Evolutionary conservation across 2,888 invertebrate genomes (phyloP).

Genomic region (Chrysolina americana): DNA sequence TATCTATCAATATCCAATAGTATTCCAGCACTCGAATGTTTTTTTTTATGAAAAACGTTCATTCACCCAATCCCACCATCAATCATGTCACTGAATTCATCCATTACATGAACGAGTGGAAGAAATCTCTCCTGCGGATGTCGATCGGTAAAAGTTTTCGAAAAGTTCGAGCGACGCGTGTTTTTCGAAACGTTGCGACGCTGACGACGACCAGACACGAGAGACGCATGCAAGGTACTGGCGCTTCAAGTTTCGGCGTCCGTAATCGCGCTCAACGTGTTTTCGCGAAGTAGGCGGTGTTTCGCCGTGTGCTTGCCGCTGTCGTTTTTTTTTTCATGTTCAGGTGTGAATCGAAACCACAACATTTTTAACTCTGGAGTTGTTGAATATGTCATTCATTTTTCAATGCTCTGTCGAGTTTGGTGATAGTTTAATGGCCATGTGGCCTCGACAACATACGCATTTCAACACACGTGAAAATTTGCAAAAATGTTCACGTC

Average conservation of each 20-base stretch:
- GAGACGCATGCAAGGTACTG: conserved; percentile 19
- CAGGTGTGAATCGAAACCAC: not conserved
- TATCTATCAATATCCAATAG: conserved; percentile 2
- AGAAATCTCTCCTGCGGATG: not conserved
- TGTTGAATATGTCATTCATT: not conserved
- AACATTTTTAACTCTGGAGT: not conserved
- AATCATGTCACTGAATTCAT: conserved; percentile 1
- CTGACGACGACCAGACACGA: conserved; percentile 12
- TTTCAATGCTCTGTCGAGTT: not conserved
- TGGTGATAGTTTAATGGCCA: too few species aligned
- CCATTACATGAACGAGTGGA: not conserved
- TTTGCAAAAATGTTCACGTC: too few species aligned
- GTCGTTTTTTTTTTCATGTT: not conserved
- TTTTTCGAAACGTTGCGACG: conserved; percentile 6
- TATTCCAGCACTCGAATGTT: not conserved
- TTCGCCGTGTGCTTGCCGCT: not conserved
- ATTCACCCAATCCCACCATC: conserved; percentile 10
- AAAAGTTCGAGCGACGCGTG: conserved; percentile 12
- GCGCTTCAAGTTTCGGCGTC: conserved; percentile 20
- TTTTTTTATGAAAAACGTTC: not conserved
- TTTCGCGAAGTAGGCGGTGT: conserved; percentile 21
- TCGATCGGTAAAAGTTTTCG: not conserved
- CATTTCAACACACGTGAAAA: too few species aligned
- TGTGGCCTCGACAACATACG: too few species aligned
- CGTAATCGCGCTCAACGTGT: conserved; percentile 11